Evolutionary conservation across 2,797 vertebrate species (phyloP).

Genomic region (Glyptemys insculpta): DNA sequence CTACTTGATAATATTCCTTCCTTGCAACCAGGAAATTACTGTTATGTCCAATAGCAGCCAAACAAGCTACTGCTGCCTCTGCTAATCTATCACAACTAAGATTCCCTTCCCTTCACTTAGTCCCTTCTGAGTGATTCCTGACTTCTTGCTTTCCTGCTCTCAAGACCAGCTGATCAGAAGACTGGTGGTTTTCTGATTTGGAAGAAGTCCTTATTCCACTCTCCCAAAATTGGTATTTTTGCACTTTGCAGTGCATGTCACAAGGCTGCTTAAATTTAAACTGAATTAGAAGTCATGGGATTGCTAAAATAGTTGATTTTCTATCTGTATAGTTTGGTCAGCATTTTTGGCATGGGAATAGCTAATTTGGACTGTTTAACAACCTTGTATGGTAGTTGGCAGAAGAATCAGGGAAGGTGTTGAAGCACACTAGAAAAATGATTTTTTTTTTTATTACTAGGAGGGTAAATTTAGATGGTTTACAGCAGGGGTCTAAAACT

Average conservation of each 20-base stretch:
- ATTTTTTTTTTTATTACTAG: background rate
- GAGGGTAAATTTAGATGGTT: background rate
- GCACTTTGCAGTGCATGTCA: background rate
- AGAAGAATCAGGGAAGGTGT: background rate
- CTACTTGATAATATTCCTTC: background rate
- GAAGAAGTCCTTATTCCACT: background rate
- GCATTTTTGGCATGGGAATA: background rate
- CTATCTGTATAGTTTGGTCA: background rate
- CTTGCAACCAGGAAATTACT: background rate
- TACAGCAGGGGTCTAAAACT: background rate
- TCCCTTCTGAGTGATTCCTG: background rate
- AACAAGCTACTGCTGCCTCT: background rate
- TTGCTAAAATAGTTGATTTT: background rate
- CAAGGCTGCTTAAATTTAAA: background rate
- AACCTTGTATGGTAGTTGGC: background rate
- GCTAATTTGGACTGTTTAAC: fast-evolving
- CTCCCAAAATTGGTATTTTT: background rate
- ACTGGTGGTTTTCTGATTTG: fast-evolving
- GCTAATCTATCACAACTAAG: background rate
- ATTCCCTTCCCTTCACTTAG: background rate
- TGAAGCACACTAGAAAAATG: background rate
- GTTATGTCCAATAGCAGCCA: background rate
- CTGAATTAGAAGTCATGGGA: background rate
- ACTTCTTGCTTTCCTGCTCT: background rate
- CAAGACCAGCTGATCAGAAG: background rate